Conservation (phyloP, 2,888 invertebrate genomes). For the Tinea pellionella region DNA sequence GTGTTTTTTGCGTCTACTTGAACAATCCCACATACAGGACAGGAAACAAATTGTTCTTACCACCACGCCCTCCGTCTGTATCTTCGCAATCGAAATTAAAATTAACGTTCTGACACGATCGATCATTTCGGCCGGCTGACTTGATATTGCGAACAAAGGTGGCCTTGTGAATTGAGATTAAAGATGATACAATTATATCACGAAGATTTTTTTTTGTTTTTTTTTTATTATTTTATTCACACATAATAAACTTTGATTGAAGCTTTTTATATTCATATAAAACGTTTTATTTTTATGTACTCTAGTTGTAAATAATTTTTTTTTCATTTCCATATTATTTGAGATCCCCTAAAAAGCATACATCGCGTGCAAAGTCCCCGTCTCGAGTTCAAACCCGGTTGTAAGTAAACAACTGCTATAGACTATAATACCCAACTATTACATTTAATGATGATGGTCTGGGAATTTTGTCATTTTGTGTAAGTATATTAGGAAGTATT, state of each 20-base stretch:
- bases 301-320: no score
- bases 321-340: no score
- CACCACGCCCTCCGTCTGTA: conserved; percentile 58
- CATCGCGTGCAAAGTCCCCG: conserved; percentile 21
- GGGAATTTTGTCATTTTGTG: conserved; percentile 45
- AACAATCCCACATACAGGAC: conserved; percentile 35
- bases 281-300: no score
- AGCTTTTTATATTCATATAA: no score
- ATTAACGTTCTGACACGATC: conserved; percentile 62
- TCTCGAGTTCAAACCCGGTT: conserved; percentile 34
- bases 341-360: background rate
- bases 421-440: conserved; percentile 52
- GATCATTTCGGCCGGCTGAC: conserved; percentile 49
- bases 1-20: conserved; percentile 9
- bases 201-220: background rate
- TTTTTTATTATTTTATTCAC: background rate
- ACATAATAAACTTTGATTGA: background rate
- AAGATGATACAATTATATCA: background rate
- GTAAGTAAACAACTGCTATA: conserved; percentile 58
- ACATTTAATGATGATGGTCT: conserved; percentile 58
- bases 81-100: conserved; percentile 65
- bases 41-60: conserved; percentile 62
- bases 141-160: conserved; percentile 6
- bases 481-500: conserved; percentile 13
- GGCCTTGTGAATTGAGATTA: conserved; percentile 8